phyloP scores from a whole-genome alignment of 2,113 vertebrate genomes.

The Corydoras maculifer region DNA sequence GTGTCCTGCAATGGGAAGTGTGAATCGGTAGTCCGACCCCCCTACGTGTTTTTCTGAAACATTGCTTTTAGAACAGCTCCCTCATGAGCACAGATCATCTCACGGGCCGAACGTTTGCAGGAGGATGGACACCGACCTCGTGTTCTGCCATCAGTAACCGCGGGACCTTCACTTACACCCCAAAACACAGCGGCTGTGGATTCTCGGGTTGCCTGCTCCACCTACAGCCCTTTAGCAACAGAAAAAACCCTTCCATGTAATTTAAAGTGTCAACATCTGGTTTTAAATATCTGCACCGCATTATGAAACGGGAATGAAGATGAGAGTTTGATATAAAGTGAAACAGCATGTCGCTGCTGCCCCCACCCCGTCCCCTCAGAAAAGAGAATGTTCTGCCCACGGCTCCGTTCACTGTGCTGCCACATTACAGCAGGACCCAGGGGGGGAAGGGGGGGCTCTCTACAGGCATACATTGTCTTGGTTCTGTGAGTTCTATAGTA shows the following conservation, averaged over 20 bases:
- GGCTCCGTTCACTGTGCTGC: neutral
- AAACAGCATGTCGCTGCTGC: constrained; percentile 20
- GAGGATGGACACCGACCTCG: constrained; percentile 28
- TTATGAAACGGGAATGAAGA: neutral
- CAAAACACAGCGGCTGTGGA: neutral
- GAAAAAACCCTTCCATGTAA: too few relatives aligned
- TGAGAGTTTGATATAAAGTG: neutral
- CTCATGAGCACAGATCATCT: constrained; percentile 56
- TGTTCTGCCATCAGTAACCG: neutral
- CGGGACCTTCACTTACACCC: constrained; percentile 1
- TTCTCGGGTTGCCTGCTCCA: neutral
- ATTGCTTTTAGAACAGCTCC: constrained; percentile 46
- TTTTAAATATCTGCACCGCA: neutral
- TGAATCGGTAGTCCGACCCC: constrained; percentile 26
- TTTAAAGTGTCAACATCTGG: too few relatives aligned
- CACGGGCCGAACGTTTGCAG: constrained; percentile 24
- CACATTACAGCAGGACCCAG: constrained; percentile 35
- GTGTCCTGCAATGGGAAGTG: neutral
- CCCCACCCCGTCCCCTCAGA: constrained; percentile 10
- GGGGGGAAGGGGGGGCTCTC: constrained; percentile 52
- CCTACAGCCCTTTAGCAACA: too few relatives aligned
- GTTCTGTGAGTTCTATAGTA: too few relatives aligned
- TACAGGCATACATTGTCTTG: constrained; percentile 24
- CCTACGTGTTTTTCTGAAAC: constrained; percentile 41
- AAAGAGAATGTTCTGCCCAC: neutral